A percentile compares a stretch with the other conserved stretches of the same genome.
Conservation (phyloP, 2,797 vertebrate genomes). For the Heteromormyrus szaboi region DNA sequence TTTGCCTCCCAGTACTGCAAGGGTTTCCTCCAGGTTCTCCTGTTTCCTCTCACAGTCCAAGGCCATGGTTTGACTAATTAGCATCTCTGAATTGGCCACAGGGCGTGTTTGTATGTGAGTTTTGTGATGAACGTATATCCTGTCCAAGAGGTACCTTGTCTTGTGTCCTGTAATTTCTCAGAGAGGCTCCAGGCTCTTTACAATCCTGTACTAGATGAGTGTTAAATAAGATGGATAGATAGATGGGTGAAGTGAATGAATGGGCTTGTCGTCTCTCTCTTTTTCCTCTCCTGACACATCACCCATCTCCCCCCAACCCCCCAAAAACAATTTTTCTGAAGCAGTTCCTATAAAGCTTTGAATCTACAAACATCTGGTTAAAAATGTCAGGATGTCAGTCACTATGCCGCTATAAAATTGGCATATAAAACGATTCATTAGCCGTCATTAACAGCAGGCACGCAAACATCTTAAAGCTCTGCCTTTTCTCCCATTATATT, state of each 20-base stretch:
- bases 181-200: neutral
- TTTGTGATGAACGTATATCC: neutral
- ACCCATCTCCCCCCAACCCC: neutral
- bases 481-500: neutral
- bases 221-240: neutral
- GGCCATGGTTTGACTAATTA: neutral
- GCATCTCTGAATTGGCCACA: neutral
- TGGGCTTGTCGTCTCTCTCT: neutral
- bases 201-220: neutral
- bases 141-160: neutral
- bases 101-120: neutral
- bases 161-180: neutral
- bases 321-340: neutral
- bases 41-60: neutral
- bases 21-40: neutral
- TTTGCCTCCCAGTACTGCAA: neutral
- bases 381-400: neutral
- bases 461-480: neutral
- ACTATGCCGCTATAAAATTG: neutral
- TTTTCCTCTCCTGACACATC: neutral
- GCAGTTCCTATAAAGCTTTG: neutral
- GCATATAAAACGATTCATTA: neutral
- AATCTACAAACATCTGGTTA: neutral
- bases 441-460: neutral
- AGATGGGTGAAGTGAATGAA: neutral